Base-by-base conservation (phyloP, 2,113 vertebrate genomes). In the Morphnarchus princeps region DNA sequence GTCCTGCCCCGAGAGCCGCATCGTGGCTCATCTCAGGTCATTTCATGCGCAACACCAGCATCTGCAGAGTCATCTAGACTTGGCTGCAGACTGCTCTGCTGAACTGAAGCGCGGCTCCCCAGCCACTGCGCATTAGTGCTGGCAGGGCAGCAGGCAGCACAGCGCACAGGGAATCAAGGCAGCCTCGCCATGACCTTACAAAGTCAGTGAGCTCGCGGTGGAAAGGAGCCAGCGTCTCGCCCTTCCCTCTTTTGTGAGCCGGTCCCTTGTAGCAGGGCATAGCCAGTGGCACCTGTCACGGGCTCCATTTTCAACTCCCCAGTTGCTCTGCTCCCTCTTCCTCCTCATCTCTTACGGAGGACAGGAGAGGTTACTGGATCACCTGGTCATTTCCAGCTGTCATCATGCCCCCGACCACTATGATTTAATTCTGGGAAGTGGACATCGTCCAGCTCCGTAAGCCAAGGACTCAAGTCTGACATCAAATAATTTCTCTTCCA, bases 1-100 rank as follows among this genome's bases (percentile, higher is more conserved):
- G 81, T 49, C 61, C 69, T 73, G 65, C 40, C 4, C 24, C 0
- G 9, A 62, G 40, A 78, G 34, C 86, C 52, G 77, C 82, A 71
- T 40, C 45, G 9, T 1, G 63, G 80, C 77, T 91, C 50, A 11
- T 82, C 76, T 95, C 89, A 6, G 87, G 70, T 79, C 80, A 80
- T 32, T 49, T 32, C 76, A 12, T 11, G 52, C 2, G 10, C 67
- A 83, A 62, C 49, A 21, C 40, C 77, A 87, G 61, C 80, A 93
- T 92, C 96, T 95, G 92, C 96, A 95, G 78, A 97, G 95, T 96
- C 94, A 97, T 84, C 22, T 4, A 20, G 73, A 13, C 82, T 91
- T 89, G 94, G 87, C 93, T 72, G 83, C 47, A 0, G 50, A 17
- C 47, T 8, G 50, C 63, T 13, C 47, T 18, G 63, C 92, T 25